Evolutionary conservation across 1,140 invertebrate species (phyloP).

Genomic region (Thalassaphorura encarpata): DNA sequence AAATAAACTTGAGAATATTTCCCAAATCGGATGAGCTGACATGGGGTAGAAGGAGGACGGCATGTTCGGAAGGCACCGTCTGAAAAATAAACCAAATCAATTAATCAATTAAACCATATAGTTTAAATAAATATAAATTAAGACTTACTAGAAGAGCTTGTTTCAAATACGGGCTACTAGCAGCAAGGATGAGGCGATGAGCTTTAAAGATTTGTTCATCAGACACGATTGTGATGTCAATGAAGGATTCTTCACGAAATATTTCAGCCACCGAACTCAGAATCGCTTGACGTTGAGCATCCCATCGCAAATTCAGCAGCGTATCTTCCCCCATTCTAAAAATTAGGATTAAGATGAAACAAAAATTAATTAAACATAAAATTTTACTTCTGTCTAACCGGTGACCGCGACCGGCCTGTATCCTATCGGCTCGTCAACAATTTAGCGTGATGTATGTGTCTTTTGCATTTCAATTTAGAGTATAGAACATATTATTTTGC

Average conservation of each 20-base stretch:
- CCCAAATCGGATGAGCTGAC: constrained; percentile 25
- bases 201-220: constrained; percentile 38
- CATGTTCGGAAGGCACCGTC: constrained; percentile 27
- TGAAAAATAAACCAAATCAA: constrained; percentile 13
- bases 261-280: constrained; percentile 26
- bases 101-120: neutral
- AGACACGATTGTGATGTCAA: constrained; percentile 37
- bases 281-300: constrained; percentile 26
- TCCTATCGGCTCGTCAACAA: too few species aligned
- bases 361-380: too few species aligned
- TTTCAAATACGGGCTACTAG: constrained; percentile 40
- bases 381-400: too few species aligned
- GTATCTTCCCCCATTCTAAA: constrained; percentile 20
- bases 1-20: constrained; percentile 31
- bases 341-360: too few species aligned
- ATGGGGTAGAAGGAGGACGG: constrained; percentile 26
- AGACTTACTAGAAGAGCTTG: constrained; percentile 33
- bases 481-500: too few species aligned
- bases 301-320: constrained; percentile 28
- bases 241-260: constrained; percentile 28
- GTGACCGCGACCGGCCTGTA: too few species aligned
- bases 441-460: too few species aligned
- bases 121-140: neutral
- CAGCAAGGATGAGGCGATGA: constrained; percentile 40
- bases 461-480: too few species aligned